Evolutionary conservation across 2,888 invertebrate genomes (phyloP).

Genomic region (Trachelus iudaicus): DNA sequence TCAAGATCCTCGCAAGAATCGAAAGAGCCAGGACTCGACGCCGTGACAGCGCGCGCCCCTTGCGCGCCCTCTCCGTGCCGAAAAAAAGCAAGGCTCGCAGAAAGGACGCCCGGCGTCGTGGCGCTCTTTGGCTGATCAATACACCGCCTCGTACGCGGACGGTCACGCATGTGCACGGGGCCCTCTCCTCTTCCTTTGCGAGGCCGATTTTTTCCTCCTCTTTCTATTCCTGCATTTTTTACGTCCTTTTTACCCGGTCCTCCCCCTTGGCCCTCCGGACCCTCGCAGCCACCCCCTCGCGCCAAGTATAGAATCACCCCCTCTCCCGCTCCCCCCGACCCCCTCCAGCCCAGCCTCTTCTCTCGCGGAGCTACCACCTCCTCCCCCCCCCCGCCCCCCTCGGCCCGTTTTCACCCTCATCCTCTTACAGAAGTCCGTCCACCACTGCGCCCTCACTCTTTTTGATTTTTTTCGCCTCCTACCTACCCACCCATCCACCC

Average conservation of each 20-base stretch:
- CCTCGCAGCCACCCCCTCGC: slow-evolving; percentile 6
- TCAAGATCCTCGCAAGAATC: no score
- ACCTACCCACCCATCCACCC: slow-evolving; percentile 19
- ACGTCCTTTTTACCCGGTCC: slow-evolving; percentile 42
- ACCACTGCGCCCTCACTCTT: slow-evolving; percentile 7
- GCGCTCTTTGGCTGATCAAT: slow-evolving; percentile 66
- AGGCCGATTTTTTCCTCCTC: slow-evolving; percentile 55
- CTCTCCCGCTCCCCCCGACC: slow-evolving; percentile 12
- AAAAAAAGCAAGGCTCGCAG: slow-evolving; percentile 64
- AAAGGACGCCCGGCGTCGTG: slow-evolving; percentile 65
- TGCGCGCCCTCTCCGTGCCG: slow-evolving; percentile 39
- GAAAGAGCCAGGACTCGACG: neutral
- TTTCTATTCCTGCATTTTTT: slow-evolving; percentile 57
- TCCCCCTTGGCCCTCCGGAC: slow-evolving; percentile 15
- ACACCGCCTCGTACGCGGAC: slow-evolving; percentile 65
- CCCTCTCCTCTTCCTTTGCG: slow-evolving; percentile 39
- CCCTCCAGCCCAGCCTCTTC: slow-evolving; percentile 16
- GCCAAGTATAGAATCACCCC: slow-evolving; percentile 1
- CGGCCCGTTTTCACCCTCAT: slow-evolving; percentile 25
- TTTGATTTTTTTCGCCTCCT: slow-evolving; percentile 28
- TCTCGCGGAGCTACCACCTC: slow-evolving; percentile 5
- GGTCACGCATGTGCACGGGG: slow-evolving; percentile 65
- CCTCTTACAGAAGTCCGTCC: slow-evolving; percentile 16
- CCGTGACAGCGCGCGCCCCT: neutral
- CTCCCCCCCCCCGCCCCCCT: slow-evolving; percentile 5